Evolutionary conservation across 2,888 invertebrate species (phyloP), one percentile per base, ranked within the genome.

Genomic region (Diarsia mendica): DNA sequence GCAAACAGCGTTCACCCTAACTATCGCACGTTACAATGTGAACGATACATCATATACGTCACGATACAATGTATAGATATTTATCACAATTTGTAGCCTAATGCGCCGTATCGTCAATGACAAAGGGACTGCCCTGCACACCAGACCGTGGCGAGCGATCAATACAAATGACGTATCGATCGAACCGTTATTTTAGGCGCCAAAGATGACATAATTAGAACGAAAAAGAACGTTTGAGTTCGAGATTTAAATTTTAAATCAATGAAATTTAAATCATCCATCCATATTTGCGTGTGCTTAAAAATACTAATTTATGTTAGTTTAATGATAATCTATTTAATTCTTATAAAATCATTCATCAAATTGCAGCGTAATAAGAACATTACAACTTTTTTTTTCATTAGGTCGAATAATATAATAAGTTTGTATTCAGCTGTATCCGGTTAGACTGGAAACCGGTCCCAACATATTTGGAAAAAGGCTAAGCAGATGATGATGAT

Each of bases 51-150:
- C 87, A 87, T 87, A 80, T 79, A 81, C 85, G 87, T 84, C 87
- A 80, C 63, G 67, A 70, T 87, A 85, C 83, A 86, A 80, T 80
- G 82, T 87, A 85, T 88, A 88, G 89, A 90, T 91, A 91, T 91
- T 91, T 91, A 92, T 93, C 92, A 92, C 92, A 93, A 93, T 93
- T 92, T 92, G 91, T 88, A 87, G 91, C 79, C 87, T 90, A 93
- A 94, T 92, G 90, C 91, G 90, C 86, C 92, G 91, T 92, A 88
- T 90, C 91, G 85, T 83, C 66, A 78, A 82, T 90, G 87, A 89
- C 91, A 89, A 88, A 90, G 90, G 90, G 90, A 89, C 88, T 89
- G 87, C 82, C 86, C 84, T 77, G 89, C 88, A 88, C 88, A 88
- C 78, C 80, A 85, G 88, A 86, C 89, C 91, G 89, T 89, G 81